phyloP scores from a whole-genome alignment of 2,797 vertebrate species.

The Pseudochromis fuscus region DNA sequence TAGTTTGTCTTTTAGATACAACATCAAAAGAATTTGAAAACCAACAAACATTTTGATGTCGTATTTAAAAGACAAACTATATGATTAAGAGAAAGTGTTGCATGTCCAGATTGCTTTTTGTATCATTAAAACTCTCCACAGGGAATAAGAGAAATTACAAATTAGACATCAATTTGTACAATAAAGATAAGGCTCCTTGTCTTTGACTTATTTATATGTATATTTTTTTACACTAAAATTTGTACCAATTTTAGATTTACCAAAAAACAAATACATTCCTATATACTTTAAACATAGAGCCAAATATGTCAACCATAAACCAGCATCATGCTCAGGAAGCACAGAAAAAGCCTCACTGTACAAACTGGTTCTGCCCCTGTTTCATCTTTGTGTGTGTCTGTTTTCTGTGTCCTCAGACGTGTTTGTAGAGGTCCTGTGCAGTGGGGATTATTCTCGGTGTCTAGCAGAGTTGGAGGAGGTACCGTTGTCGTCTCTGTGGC shows the following conservation, averaged over 20 bases:
- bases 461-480: constrained; percentile 86
- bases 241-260: too few relatives aligned
- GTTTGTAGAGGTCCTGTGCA: constrained; percentile 86
- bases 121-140: background rate
- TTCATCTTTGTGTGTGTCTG: constrained; percentile 1
- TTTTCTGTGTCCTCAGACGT: constrained; percentile 79
- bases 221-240: too few relatives aligned
- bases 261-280: too few relatives aligned
- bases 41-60: background rate
- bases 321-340: background rate
- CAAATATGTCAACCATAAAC: background rate
- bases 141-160: background rate
- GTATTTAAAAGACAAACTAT: too few relatives aligned
- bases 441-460: constrained; percentile 81
- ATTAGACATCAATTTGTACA: background rate
- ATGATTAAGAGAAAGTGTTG: too few relatives aligned
- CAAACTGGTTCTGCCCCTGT: background rate
- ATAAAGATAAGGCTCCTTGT: too few relatives aligned
- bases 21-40: background rate
- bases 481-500: constrained; percentile 83
- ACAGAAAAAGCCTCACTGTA: background rate
- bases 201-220: too few relatives aligned
- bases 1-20: too few relatives aligned
- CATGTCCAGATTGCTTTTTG: too few relatives aligned
- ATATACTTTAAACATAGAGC: too few relatives aligned